Conservation (phyloP, 1,140 invertebrate species). For the Scaptomyza hsui region DNA sequence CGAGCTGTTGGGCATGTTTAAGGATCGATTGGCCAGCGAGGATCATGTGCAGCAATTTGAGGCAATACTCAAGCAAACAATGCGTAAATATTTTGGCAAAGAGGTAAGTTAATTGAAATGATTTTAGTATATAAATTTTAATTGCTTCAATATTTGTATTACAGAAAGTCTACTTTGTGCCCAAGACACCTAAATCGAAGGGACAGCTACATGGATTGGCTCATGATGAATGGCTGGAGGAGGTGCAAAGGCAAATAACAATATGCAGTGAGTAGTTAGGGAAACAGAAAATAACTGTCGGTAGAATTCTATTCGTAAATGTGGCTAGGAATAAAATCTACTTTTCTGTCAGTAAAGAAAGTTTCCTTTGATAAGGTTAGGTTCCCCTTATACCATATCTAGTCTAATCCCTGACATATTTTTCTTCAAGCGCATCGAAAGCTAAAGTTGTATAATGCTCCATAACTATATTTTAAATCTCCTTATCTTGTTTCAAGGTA, state of each 20-base stretch:
- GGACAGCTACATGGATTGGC: conserved; percentile 52
- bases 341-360: too few species aligned
- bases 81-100: conserved; percentile 85
- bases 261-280: conserved; percentile 76
- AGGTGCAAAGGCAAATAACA: conserved; percentile 72
- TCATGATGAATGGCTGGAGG: conserved; percentile 80
- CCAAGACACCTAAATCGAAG: conserved; percentile 59
- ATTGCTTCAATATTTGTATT: not conserved
- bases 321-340: too few species aligned
- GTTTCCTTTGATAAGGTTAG: too few species aligned
- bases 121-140: too few species aligned
- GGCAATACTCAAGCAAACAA: conserved; percentile 86
- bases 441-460: conserved; percentile 31
- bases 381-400: too few species aligned
- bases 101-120: conserved; percentile 52
- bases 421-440: conserved; percentile 19
- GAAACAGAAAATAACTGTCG: too few species aligned
- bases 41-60: conserved; percentile 89
- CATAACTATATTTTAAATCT: conserved; percentile 13
- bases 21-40: conserved; percentile 89
- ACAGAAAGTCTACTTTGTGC: conserved; percentile 79
- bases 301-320: too few species aligned
- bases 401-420: too few species aligned
- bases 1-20: conserved; percentile 91
- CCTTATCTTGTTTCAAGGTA: conserved; percentile 19